phyloP scores from a whole-genome alignment of 2,888 invertebrate species.

The Drosophila dives region DNA sequence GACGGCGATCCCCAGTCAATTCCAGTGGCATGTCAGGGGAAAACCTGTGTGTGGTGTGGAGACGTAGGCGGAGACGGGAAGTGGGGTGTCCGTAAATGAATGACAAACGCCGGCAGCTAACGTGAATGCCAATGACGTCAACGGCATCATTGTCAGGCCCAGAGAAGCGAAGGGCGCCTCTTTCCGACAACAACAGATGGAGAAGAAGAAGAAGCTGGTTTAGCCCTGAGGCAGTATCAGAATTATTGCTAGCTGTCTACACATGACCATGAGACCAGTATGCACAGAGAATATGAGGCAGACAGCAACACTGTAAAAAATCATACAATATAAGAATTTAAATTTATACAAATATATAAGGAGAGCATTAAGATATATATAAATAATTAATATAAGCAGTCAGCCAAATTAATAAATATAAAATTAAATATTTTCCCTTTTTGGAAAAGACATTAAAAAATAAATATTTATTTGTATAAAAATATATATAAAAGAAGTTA shows the following conservation, averaged over 20 bases:
- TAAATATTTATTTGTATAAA: no score
- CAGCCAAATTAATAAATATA: background rate
- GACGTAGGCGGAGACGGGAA: background rate
- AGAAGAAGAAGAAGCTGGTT: slow-evolving; percentile 1
- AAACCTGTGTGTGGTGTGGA: background rate
- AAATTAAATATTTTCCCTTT: background rate
- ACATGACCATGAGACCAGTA: slow-evolving; percentile 56
- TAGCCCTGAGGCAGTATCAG: slow-evolving; percentile 56
- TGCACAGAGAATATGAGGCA: slow-evolving; percentile 5
- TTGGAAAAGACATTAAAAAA: no score
- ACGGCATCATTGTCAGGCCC: slow-evolving; percentile 70
- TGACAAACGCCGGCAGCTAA: slow-evolving; percentile 66
- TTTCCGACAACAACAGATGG: background rate
- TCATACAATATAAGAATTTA: no score
- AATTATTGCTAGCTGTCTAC: slow-evolving; percentile 75
- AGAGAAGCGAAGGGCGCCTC: slow-evolving; percentile 24
- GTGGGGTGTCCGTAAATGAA: slow-evolving; percentile 56
- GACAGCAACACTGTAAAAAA: slow-evolving; percentile 1
- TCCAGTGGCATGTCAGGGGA: background rate
- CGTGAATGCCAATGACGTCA: slow-evolving; percentile 78
- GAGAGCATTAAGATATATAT: background rate
- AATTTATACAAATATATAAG: no score
- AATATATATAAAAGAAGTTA: no score
- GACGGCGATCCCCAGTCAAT: slow-evolving; percentile 9
- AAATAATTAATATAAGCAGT: background rate